Evolutionary conservation across 2,888 invertebrate species (phyloP).

Genomic region (Conus canariensis): DNA sequence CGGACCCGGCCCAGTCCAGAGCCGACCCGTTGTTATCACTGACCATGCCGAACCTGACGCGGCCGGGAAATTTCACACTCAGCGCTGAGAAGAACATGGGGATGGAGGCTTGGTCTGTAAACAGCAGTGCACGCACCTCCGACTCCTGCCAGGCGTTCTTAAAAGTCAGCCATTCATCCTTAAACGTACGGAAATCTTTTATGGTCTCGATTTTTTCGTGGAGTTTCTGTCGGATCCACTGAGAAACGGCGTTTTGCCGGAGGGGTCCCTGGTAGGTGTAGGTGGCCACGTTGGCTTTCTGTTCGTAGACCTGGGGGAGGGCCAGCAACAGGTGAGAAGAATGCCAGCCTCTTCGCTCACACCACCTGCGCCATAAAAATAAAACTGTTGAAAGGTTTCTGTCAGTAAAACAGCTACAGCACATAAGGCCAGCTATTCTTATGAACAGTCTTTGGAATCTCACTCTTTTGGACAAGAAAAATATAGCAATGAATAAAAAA

Average conservation of each 20-base stretch:
- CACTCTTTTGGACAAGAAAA: too few species aligned
- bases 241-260: slow-evolving; percentile 75
- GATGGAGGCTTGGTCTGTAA: slow-evolving; percentile 78
- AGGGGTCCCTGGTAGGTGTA: slow-evolving; percentile 75
- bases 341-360: slow-evolving; percentile 79
- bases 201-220: slow-evolving; percentile 77
- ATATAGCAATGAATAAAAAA: too few species aligned
- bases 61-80: slow-evolving; percentile 81
- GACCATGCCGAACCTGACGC: slow-evolving; percentile 79
- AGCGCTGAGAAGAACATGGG: slow-evolving; percentile 81
- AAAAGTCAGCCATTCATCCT: slow-evolving; percentile 74
- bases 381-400: too few species aligned
- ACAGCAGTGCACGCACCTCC: slow-evolving; percentile 78
- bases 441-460: too few species aligned
- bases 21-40: slow-evolving; percentile 57
- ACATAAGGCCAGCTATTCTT: too few species aligned
- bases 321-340: slow-evolving; percentile 80
- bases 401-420: too few species aligned
- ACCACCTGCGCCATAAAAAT: slow-evolving; percentile 76
- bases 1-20: slow-evolving; percentile 41
- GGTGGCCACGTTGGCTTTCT: slow-evolving; percentile 80
- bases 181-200: slow-evolving; percentile 71
- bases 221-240: slow-evolving; percentile 80
- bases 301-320: slow-evolving; percentile 79
- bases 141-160: slow-evolving; percentile 58